Percentiles rank a stretch among this genome's conserved stretches.
Conservation (phyloP, 2,888 invertebrate genomes). For the Eristalis arbustorum region DNA sequence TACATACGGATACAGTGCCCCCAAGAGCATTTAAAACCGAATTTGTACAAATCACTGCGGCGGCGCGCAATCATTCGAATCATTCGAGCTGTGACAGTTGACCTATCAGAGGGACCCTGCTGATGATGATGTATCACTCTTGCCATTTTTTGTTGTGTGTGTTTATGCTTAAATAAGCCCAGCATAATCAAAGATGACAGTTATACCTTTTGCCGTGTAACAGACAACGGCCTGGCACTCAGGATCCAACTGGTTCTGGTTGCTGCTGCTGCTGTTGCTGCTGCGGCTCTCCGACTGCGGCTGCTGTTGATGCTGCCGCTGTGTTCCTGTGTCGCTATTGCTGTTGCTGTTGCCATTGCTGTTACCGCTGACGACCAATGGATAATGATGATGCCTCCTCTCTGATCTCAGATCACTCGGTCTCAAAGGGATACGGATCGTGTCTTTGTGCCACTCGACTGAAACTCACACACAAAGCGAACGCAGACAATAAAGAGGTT, state of each 20-base stretch:
- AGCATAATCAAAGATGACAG: slow-evolving; percentile 70
- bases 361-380: slow-evolving; percentile 60
- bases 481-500: slow-evolving; percentile 59
- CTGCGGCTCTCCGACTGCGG: slow-evolving; percentile 34
- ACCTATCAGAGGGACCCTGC: slow-evolving; percentile 72
- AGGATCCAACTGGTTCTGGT: slow-evolving; percentile 63
- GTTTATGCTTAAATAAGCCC: slow-evolving; percentile 71
- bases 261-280: slow-evolving; percentile 28
- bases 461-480: slow-evolving; percentile 20
- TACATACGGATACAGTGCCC: slow-evolving; percentile 56
- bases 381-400: slow-evolving; percentile 65
- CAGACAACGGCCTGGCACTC: slow-evolving; percentile 63
- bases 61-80: slow-evolving; percentile 67
- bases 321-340: slow-evolving; percentile 56
- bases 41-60: slow-evolving; percentile 70
- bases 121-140: slow-evolving; percentile 73
- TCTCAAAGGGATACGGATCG: slow-evolving; percentile 56
- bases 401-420: slow-evolving; percentile 18
- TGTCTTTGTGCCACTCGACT: slow-evolving; percentile 35
- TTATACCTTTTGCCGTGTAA: slow-evolving; percentile 67
- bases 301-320: slow-evolving; percentile 54
- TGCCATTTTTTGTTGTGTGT: slow-evolving; percentile 68
- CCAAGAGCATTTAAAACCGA: slow-evolving; percentile 65
- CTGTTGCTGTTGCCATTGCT: slow-evolving; percentile 67
- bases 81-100: slow-evolving; percentile 73